These are phyloP conservation scores for Campopleginae sp. DNA, from an alignment of 2,888 invertebrate genomes.

Conservation along the genomic window DNA sequence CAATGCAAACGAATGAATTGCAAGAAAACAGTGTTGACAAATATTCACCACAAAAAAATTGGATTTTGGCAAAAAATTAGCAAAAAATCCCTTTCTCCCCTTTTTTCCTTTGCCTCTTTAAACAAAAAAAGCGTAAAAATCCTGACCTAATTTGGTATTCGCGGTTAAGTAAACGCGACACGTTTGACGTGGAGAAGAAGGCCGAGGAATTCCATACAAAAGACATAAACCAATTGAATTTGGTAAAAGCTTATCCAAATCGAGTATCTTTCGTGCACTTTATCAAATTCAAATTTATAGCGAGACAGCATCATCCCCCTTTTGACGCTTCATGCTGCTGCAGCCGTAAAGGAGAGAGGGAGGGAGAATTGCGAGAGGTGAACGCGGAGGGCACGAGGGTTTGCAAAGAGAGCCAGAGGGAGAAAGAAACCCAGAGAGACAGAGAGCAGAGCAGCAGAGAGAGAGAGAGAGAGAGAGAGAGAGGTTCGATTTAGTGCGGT, in stretches of 20 bases:
- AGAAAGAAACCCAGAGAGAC: slow-evolving; percentile 41
- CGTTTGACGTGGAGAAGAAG: not conserved
- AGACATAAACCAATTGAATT: slow-evolving; percentile 9
- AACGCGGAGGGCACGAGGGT: slow-evolving; percentile 46
- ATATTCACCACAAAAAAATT: not conserved
- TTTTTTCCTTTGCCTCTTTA: too few species aligned
- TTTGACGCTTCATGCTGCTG: slow-evolving; percentile 58
- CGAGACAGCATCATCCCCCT: slow-evolving; percentile 59
- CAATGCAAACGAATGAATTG: not conserved
- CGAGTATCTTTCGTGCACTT: slow-evolving; percentile 32
- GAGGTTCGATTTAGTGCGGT: slow-evolving; percentile 82
- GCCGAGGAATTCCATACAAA: not conserved
- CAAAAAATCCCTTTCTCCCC: not conserved
- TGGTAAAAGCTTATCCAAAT: slow-evolving; percentile 22
- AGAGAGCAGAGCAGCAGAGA: slow-evolving; percentile 42
- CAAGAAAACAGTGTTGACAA: not conserved
- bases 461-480: slow-evolving; percentile 58
- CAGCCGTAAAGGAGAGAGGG: slow-evolving; percentile 44
- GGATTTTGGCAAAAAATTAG: not conserved
- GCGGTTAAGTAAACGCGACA: too few species aligned
- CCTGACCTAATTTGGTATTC: not conserved
- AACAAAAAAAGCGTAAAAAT: not conserved
- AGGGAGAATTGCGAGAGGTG: slow-evolving; percentile 56
- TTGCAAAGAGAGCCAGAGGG: slow-evolving; percentile 35
- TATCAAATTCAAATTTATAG: slow-evolving; percentile 67